Conservation (phyloP, 2,888 invertebrate genomes). For the Cephus spinipes region DNA sequence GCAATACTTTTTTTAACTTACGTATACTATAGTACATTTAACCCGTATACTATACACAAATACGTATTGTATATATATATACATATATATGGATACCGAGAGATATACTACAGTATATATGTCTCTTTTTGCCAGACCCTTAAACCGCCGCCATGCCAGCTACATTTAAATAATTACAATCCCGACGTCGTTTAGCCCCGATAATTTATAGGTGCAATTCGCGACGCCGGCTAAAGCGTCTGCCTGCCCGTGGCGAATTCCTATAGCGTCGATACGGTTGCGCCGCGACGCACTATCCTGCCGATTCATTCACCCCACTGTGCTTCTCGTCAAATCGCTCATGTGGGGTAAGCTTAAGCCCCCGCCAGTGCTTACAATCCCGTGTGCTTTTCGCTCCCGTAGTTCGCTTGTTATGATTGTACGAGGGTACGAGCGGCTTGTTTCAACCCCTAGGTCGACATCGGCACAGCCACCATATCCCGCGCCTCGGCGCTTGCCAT, state of each 20-base stretch:
- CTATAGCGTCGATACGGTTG: slow-evolving; percentile 11
- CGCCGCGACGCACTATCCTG: not conserved
- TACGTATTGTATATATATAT: too few relatives aligned
- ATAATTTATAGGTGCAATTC: slow-evolving; percentile 65
- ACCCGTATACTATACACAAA: not conserved
- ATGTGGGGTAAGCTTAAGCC: not conserved
- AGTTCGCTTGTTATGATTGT: slow-evolving; percentile 50
- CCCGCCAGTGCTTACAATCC: slow-evolving; percentile 21
- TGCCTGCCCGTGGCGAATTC: slow-evolving; percentile 30
- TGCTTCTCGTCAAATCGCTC: not conserved
- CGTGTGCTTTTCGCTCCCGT: slow-evolving; percentile 25
- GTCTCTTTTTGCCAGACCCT: not conserved
- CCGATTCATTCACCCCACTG: not conserved
- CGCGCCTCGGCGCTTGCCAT: slow-evolving; percentile 1
- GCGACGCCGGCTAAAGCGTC: slow-evolving; percentile 43
- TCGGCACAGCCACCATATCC: not conserved
- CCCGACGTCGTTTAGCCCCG: slow-evolving; percentile 57
- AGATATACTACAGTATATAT: not conserved
- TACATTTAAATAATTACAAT: slow-evolving; percentile 66
- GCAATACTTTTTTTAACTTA: not conserved
- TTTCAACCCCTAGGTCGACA: slow-evolving; percentile 30
- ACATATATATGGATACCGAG: not conserved
- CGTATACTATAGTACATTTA: not conserved
- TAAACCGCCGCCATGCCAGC: not conserved
- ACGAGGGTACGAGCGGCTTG: slow-evolving; percentile 30